phyloP scores from a whole-genome alignment of 23 tunicate genomes.

The Trididemnum nubilum region DNA sequence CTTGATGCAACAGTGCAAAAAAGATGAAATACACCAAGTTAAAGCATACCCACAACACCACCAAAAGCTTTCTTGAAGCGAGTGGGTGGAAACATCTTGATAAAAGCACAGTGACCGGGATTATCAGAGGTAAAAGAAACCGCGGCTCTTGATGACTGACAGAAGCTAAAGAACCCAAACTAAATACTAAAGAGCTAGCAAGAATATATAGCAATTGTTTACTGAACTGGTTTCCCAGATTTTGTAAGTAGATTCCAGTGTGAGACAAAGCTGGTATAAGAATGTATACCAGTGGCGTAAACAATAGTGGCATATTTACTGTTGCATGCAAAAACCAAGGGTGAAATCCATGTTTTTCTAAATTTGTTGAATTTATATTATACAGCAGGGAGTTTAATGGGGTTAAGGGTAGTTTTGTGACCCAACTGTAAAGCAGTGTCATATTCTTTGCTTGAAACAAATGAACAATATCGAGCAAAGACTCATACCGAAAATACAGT shows the following conservation, averaged over 20 bases:
- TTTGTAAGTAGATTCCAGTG: neutral
- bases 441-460: neutral
- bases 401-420: neutral
- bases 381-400: conserved; percentile 29
- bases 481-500: conserved; percentile 4
- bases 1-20: conserved; percentile 57
- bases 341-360: conserved; percentile 44
- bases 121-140: conserved; percentile 37
- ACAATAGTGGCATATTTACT: conserved; percentile 40
- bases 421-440: neutral
- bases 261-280: neutral
- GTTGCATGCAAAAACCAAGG: conserved; percentile 33
- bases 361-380: conserved; percentile 19
- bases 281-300: conserved; percentile 29
- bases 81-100: conserved; percentile 19
- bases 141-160: conserved; percentile 55
- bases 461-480: neutral
- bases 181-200: neutral
- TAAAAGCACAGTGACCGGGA: conserved; percentile 35
- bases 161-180: conserved; percentile 9
- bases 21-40: conserved; percentile 23
- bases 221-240: neutral
- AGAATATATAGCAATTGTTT: neutral
- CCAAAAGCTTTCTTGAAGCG: conserved; percentile 11
- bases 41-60: conserved; percentile 31